A percentile compares a stretch with the other conserved stretches of the same genome.
Evolutionary conservation across 2,113 vertebrate species (phyloP).

Genomic region (Ochotona princeps): DNA sequence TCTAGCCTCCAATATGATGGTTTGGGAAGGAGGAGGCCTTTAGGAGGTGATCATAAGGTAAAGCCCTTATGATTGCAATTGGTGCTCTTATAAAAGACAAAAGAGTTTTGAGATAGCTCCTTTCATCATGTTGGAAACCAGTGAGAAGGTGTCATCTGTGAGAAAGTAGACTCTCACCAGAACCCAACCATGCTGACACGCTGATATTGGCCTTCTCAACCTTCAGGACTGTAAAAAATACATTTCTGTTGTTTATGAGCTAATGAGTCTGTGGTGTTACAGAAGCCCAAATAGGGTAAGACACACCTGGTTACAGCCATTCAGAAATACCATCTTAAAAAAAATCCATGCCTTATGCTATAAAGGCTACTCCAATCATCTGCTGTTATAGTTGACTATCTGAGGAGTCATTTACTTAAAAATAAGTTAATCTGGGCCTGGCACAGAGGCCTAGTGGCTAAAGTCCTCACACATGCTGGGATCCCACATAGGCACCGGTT

Average conservation of each 20-base stretch:
- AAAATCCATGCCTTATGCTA: not conserved
- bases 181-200: not conserved
- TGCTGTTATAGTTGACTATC: not conserved
- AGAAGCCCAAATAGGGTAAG: not conserved
- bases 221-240: not conserved
- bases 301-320: not conserved
- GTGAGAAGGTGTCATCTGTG: not conserved
- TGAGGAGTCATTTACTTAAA: not conserved
- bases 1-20: not conserved
- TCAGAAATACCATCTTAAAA: not conserved
- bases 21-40: not conserved
- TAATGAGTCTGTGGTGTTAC: not conserved
- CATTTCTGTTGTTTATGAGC: not conserved
- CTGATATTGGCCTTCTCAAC: not conserved
- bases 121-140: not conserved
- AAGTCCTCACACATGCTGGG: no score
- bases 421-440: not conserved
- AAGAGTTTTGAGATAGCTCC: not conserved
- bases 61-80: not conserved
- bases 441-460: no score
- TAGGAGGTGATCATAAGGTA: not conserved
- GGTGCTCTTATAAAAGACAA: not conserved
- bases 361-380: not conserved
- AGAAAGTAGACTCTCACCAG: not conserved
- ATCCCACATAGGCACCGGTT: no score